A percentile compares a stretch with the other conserved stretches of the same genome.
phyloP scores from a whole-genome alignment of 2,888 invertebrate species.

The Xylota sylvarum region DNA sequence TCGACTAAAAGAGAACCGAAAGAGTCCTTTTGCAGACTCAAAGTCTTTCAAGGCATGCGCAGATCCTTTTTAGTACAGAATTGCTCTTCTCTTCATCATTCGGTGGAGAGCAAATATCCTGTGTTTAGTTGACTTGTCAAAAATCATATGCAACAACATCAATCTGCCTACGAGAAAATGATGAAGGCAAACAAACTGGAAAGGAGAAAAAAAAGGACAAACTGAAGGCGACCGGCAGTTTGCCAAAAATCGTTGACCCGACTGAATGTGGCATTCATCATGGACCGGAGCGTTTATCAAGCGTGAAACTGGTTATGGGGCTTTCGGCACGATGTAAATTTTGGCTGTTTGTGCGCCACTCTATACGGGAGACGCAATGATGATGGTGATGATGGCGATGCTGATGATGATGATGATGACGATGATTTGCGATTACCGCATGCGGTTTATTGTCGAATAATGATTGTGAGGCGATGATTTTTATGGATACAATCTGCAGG shows the following conservation, averaged over 20 bases:
- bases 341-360: slow-evolving; percentile 35
- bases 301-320: slow-evolving; percentile 70
- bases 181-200: slow-evolving; percentile 42
- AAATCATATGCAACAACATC: slow-evolving; percentile 63
- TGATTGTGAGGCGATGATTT: slow-evolving; percentile 70
- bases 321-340: slow-evolving; percentile 74
- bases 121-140: slow-evolving; percentile 41
- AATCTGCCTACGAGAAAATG: slow-evolving; percentile 47
- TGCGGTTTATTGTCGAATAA: slow-evolving; percentile 75
- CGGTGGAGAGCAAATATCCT: background rate
- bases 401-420: slow-evolving; percentile 46
- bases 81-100: background rate
- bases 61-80: slow-evolving; percentile 61
- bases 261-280: slow-evolving; percentile 73
- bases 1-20: background rate
- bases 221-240: slow-evolving; percentile 72
- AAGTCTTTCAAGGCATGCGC: slow-evolving; percentile 41
- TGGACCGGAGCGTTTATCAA: slow-evolving; percentile 45
- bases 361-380: slow-evolving; percentile 2
- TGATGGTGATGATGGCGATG: slow-evolving; percentile 29
- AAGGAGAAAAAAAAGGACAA: background rate
- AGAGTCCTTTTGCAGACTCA: slow-evolving; percentile 33
- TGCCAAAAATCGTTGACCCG: slow-evolving; percentile 76
- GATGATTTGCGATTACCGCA: slow-evolving; percentile 77
- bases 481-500: slow-evolving; percentile 65